phyloP scores from a whole-genome alignment of 2,797 vertebrate species.

The Cirrhinus mrigala region DNA sequence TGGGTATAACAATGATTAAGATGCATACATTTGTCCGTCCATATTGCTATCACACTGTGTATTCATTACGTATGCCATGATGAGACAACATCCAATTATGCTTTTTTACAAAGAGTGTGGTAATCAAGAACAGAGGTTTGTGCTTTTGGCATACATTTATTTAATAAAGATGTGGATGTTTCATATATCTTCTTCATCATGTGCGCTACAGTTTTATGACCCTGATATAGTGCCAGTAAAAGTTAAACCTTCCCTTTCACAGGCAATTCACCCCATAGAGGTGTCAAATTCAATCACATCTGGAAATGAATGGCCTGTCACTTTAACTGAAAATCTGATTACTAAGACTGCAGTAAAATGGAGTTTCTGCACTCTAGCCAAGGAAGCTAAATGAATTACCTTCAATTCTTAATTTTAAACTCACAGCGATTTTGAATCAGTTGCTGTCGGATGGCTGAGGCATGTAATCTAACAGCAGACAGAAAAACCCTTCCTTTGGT shows the following conservation, averaged over 20 bases:
- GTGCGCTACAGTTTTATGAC: conserved; percentile 5
- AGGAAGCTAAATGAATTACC: conserved; percentile 44
- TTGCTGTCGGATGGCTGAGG: neutral
- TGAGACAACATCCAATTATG: neutral
- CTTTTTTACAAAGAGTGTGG: neutral
- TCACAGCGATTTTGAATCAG: conserved; percentile 43
- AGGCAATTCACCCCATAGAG: conserved; percentile 40
- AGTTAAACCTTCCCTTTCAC: conserved; percentile 38
- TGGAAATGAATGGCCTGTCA: conserved; percentile 45
- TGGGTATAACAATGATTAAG: neutral
- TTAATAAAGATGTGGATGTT: conserved; percentile 24
- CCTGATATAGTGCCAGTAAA: conserved; percentile 26
- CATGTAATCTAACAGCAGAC: neutral
- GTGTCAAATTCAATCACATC: conserved; percentile 51
- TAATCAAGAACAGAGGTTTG: conserved; percentile 13
- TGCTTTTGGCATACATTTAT: conserved; percentile 14
- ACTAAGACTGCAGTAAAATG: conserved; percentile 46
- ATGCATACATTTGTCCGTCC: neutral
- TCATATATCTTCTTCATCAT: conserved; percentile 19
- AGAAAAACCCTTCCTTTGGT: neutral
- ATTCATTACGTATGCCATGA: neutral
- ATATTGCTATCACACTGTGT: neutral
- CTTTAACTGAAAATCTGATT: conserved; percentile 61
- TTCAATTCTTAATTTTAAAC: conserved; percentile 40
- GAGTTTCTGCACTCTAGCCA: conserved; percentile 33